Conservation (phyloP, 1,140 invertebrate species). For the Micrasema longulum region DNA sequence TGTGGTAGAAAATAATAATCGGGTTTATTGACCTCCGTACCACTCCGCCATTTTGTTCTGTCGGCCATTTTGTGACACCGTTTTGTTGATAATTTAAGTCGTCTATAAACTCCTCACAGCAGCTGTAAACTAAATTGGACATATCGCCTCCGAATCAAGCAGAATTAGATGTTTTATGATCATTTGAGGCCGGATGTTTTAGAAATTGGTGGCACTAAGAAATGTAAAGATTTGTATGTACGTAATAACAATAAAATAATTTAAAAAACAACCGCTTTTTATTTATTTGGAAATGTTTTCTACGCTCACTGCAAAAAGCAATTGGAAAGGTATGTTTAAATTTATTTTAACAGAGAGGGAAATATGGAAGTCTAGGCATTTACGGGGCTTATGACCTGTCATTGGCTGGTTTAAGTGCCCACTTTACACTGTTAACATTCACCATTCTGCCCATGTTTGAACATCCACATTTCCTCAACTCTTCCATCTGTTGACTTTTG, state of each 20-base stretch:
- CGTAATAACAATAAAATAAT: conserved; percentile 11
- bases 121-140: background rate
- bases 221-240: conserved; percentile 26
- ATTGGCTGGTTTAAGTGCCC: too few relatives aligned
- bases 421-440: too few relatives aligned
- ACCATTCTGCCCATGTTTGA: too few relatives aligned
- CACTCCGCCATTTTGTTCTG: conserved; percentile 37
- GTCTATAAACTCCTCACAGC: background rate
- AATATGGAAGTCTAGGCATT: too few relatives aligned
- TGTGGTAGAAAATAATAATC: conserved; percentile 35
- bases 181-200: background rate
- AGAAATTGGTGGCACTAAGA: conserved; percentile 29
- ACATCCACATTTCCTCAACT: too few relatives aligned
- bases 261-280: too few relatives aligned
- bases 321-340: too few relatives aligned
- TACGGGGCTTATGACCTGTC: too few relatives aligned
- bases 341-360: too few relatives aligned
- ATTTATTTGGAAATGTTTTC: too few relatives aligned
- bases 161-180: background rate
- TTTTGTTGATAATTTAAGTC: background rate
- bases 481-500: too few relatives aligned
- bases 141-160: background rate
- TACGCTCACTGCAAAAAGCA: too few relatives aligned
- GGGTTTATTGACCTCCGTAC: conserved; percentile 47
- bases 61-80: conserved; percentile 9